Percentiles rank a stretch among this genome's conserved stretches.
Evolutionary conservation across 1,140 invertebrate genomes (phyloP).

Genomic region (Matsumurasca onukii): DNA sequence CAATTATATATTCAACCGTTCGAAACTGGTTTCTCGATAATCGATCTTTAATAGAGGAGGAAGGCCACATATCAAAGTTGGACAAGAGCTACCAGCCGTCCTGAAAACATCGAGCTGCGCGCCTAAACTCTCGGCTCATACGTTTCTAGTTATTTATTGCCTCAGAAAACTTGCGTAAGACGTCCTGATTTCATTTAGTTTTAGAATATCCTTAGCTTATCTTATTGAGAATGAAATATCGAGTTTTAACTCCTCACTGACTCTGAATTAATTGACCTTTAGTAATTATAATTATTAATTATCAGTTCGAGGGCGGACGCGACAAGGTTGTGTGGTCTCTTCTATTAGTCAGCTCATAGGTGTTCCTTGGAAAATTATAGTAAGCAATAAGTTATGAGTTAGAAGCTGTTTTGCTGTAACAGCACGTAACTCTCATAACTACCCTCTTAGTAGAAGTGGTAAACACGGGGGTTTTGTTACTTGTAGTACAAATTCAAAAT

Average conservation of each 20-base stretch:
- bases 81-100: neutral
- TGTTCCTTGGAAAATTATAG: too few relatives aligned
- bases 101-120: conserved; percentile 19
- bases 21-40: conserved; percentile 23
- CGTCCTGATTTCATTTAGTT: conserved; percentile 11
- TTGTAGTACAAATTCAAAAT: too few relatives aligned
- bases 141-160: conserved; percentile 1
- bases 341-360: too few relatives aligned
- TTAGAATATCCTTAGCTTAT: conserved; percentile 12
- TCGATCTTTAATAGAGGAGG: neutral
- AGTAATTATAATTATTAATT: conserved; percentile 12
- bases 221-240: conserved; percentile 2
- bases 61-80: neutral
- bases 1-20: conserved; percentile 24
- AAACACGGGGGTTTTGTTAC: too few relatives aligned
- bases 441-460: too few relatives aligned
- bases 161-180: neutral
- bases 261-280: neutral
- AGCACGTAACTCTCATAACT: too few relatives aligned
- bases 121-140: neutral
- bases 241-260: neutral
- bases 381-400: too few relatives aligned
- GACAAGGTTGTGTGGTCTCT: neutral
- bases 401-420: too few relatives aligned
- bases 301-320: too few relatives aligned